Percentiles rank a stretch among this genome's conserved stretches.
Conservation (phyloP, 2,797 vertebrate genomes). For the Geotrypetes seraphini region DNA sequence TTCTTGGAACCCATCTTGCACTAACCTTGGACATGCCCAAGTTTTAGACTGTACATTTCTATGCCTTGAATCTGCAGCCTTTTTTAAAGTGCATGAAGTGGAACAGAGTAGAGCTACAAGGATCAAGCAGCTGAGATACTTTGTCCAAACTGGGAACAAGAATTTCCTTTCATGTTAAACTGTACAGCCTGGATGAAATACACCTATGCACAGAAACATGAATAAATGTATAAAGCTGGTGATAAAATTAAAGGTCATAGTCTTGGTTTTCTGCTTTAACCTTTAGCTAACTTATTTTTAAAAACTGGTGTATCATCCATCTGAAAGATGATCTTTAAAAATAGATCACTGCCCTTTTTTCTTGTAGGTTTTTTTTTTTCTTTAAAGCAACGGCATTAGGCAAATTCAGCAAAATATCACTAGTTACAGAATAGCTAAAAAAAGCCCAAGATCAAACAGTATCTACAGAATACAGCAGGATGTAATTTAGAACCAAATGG, state of each 20-base stretch:
- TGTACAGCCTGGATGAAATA: background rate
- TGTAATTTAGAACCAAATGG: no score
- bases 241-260: constrained; percentile 25
- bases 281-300: constrained; percentile 19
- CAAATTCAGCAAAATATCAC: no score
- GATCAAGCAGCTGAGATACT: background rate
- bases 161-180: constrained; percentile 9
- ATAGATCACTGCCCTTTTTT: constrained; percentile 6
- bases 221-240: constrained; percentile 8
- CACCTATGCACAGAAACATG: constrained; percentile 1
- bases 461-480: no score
- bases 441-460: no score
- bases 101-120: background rate
- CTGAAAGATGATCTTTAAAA: constrained; percentile 10
- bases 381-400: background rate
- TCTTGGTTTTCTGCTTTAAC: constrained; percentile 19
- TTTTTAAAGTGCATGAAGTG: no score
- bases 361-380: no score
- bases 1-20: no score
- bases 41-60: no score
- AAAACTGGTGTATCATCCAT: constrained; percentile 12
- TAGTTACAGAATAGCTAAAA: no score
- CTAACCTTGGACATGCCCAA: no score
- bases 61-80: no score
- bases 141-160: constrained; percentile 13